Conservation (phyloP, 1,140 invertebrate species). For the Ostrea edulis region DNA sequence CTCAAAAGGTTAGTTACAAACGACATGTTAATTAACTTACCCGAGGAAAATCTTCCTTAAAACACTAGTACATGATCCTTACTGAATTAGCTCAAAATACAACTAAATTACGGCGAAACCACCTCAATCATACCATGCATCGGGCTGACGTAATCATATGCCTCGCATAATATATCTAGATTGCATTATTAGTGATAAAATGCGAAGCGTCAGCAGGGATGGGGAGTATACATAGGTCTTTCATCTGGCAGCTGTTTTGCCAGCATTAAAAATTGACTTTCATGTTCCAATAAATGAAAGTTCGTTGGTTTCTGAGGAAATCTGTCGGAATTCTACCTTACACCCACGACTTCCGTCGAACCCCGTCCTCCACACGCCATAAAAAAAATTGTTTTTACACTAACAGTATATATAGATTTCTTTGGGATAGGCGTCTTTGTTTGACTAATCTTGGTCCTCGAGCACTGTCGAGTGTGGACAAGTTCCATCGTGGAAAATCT, state of each 20-base stretch:
- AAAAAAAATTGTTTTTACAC: too few species aligned
- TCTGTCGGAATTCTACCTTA: neutral
- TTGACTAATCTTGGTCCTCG: too few species aligned
- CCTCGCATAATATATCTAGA: neutral
- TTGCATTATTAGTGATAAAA: neutral
- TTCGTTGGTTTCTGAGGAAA: neutral
- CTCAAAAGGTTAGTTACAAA: neutral
- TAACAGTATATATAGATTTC: too few species aligned
- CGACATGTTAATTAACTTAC: neutral
- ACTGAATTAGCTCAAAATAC: neutral
- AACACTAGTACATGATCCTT: neutral
- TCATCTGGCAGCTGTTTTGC: conserved; percentile 33
- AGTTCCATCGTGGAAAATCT: too few species aligned
- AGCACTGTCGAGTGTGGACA: too few species aligned
- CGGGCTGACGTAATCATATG: neutral
- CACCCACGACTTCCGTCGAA: neutral
- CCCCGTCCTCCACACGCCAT: neutral
- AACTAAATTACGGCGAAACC: neutral
- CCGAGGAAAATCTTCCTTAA: neutral
- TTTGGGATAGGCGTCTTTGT: too few species aligned
- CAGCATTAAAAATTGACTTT: neutral
- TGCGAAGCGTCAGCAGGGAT: neutral
- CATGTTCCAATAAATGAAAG: conserved; percentile 34
- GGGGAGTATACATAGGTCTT: neutral
- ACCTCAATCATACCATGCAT: neutral